Base-by-base conservation (phyloP, 2,888 invertebrate genomes). In the Noctua janthe region DNA sequence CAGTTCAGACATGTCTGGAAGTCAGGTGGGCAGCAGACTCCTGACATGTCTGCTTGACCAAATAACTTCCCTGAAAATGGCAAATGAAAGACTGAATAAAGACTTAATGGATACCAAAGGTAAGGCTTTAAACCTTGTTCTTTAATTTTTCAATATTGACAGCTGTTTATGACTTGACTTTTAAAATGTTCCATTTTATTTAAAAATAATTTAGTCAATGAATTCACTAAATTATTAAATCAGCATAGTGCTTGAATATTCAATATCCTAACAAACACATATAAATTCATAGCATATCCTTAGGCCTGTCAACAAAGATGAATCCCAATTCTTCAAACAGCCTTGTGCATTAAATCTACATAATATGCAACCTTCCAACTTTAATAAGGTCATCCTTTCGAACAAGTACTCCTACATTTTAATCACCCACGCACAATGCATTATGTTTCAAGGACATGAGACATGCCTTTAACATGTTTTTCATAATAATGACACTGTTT, bases 71-170 rank as follows among this genome's bases (percentile, higher is more conserved):
- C 93, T 98, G 89, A 98, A 98, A 92, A 97, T 98, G 89, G 97
- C 97, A 80, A 98, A 98, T 94, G 97, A 98, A 89, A 98, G 98
- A 96, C 97, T 98, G 92, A 98, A 97, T 91, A 97, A 98, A 93
- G 98, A 98, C 93, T 97, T 98, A 89, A 97, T 98, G 91, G 98
- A 98, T 91, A 97, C 98, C 80, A 98, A 98, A 97, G 97, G 98
- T 97, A 97, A 95, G 94, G 43, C 1, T 67, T 39, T 20, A 1
- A 51, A 47, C 8, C 1, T 6, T n/a, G 11, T n/a, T 69, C 4
- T 7, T 67, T 11, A 15, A 8, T n/a, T n/a, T 23, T 15, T 15
- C 3, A 43, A 29, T 7, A 5, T 67, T 23, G 4, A 23, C 6
- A 10, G 64, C 64, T 23, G 13, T 43, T 23, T 23, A 23, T 67